phyloP scores from a whole-genome alignment of 2,888 invertebrate genomes.

The Eilema caniola region DNA sequence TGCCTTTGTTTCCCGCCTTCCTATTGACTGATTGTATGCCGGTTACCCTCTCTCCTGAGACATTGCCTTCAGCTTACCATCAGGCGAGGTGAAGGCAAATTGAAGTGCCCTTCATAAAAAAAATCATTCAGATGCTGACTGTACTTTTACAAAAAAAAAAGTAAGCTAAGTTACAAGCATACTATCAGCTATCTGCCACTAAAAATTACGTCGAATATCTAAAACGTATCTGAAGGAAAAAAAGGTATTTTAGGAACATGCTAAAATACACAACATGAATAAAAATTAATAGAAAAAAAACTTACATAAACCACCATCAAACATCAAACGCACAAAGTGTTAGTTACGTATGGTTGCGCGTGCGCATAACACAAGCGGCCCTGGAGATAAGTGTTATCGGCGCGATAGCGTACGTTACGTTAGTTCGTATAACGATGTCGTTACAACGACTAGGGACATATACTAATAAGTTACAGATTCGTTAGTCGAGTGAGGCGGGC shows the following conservation, averaged over 20 bases:
- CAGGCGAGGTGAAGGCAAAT: no score
- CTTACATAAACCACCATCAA: conserved; percentile 15
- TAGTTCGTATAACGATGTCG: conserved; percentile 51
- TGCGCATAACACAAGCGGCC: conserved; percentile 27
- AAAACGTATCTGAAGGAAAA: not conserved
- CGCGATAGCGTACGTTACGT: conserved; percentile 62
- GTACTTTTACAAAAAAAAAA: no score
- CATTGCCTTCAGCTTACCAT: no score
- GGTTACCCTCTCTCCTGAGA: no score
- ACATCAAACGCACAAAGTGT: conserved; percentile 17
- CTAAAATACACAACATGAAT: not conserved
- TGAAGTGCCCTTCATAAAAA: no score
- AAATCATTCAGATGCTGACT: no score
- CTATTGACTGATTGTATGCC: no score
- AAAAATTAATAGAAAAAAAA: not conserved
- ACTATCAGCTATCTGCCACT: no score
- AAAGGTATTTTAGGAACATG: not conserved
- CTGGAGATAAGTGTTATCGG: conserved; percentile 57
- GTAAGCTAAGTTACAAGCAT: no score
- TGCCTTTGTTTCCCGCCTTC: no score
- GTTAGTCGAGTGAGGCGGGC: not conserved
- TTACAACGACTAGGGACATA: conserved; percentile 42
- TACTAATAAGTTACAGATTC: conserved; percentile 34
- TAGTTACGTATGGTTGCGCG: conserved; percentile 8
- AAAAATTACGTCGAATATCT: not conserved